Evolutionary conservation across 2,113 vertebrate species (phyloP), one percentile per base, ranked within the genome.

Genomic region (Pluvianellus socialis): DNA sequence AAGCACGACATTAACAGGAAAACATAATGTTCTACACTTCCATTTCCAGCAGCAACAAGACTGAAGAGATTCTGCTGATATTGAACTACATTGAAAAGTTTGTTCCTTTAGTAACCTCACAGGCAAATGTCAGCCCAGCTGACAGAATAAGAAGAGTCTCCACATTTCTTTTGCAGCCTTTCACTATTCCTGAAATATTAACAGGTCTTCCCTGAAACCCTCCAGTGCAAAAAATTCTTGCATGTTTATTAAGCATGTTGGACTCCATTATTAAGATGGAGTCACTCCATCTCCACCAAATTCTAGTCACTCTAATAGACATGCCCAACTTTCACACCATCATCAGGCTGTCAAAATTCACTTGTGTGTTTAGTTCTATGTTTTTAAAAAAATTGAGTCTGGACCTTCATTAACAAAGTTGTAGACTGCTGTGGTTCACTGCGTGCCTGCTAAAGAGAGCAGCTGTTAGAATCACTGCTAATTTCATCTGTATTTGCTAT

Each of bases 1-100:
- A 30, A 52, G 40, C 8, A 52, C 32, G n/a, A 9, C 32, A 44
- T 0, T 0, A 1, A 55, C 38, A 45, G 5, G 21, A 76, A 40
- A 40, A 28, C 14, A 24, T 20, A 4, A 17, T 0, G 6, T 22
- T 73, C 62, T 7, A 1, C 9, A 1, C 3, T 27, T 40, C 5
- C 1, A 7, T 11, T 50, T 42, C 81, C 62, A 85, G 28, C 56
- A 92, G 30, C 40, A 93, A 56, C 26, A 58, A 30, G 26, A 40
- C 28, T 47, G 24, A 26, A n/a, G 32, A 47, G 35, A 32, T 12
- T n/a, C 62, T 50, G 56, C 42, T 55, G 50, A 30, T 2, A 35
- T 8, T 21, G 5, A 53, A 0, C 23, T 4, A 35, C 24, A 52
- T 21, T 5, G 16, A 28, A 12, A 40, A 33, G 2, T 2, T 61